phyloP scores from a whole-genome alignment of 2,113 vertebrate species.

The Zootoca vivipara region DNA sequence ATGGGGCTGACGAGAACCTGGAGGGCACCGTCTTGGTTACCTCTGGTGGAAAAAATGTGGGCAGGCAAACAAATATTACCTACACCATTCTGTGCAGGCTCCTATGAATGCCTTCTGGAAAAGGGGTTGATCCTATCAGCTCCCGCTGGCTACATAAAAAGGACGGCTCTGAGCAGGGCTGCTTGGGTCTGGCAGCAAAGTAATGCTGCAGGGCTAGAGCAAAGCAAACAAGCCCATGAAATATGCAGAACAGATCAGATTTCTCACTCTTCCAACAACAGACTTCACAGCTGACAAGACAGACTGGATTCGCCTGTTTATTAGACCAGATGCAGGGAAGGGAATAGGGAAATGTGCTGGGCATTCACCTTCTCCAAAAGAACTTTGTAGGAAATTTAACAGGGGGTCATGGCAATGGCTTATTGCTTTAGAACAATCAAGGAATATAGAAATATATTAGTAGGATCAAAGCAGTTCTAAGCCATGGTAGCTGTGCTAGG shows the following conservation, averaged over 20 bases:
- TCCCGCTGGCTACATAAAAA: slow-evolving; percentile 31
- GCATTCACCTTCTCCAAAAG: background rate
- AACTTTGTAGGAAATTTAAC: background rate
- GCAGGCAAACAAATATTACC: too few relatives aligned
- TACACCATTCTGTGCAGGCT: background rate
- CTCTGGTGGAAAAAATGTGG: too few relatives aligned
- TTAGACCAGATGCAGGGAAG: background rate
- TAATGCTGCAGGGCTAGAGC: background rate
- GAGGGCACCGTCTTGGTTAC: too few relatives aligned
- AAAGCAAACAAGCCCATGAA: slow-evolving; percentile 24
- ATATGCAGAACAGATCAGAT: slow-evolving; percentile 22
- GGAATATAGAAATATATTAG: background rate
- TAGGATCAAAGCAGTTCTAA: background rate
- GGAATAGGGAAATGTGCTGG: background rate
- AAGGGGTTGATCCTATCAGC: slow-evolving; percentile 1
- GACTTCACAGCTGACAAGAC: background rate
- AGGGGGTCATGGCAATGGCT: background rate
- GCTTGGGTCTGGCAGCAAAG: background rate
- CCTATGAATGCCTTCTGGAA: slow-evolving; percentile 5
- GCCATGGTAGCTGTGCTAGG: background rate
- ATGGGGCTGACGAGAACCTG: too few relatives aligned
- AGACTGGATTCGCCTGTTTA: background rate
- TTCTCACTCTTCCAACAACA: background rate
- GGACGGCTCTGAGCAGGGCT: background rate
- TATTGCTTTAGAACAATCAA: background rate